Evolutionary conservation across 2,888 invertebrate species (phyloP).

Genomic region (Drosophila macrospina): DNA sequence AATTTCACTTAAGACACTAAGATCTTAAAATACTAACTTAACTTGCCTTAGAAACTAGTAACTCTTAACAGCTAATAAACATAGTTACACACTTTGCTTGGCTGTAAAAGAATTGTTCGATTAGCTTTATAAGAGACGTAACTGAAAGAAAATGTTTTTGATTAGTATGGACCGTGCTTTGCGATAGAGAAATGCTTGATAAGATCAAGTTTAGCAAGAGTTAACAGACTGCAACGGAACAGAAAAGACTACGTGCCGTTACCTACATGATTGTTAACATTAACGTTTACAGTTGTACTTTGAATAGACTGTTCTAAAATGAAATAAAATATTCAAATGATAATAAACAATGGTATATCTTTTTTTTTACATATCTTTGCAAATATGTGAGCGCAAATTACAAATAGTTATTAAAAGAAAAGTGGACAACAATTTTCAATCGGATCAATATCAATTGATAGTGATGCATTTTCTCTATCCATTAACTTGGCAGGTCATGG

Average conservation of each 20-base stretch:
- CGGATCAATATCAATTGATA: conserved; percentile 7
- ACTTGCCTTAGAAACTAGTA: conserved; percentile 47
- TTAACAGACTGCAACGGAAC: conserved; percentile 17
- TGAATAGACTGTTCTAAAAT: not conserved
- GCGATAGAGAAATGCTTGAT: conserved; percentile 30
- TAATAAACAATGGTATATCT: not conserved
- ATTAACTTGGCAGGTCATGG: conserved; percentile 3
- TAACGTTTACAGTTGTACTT: too few species aligned
- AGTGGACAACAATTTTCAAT: not conserved
- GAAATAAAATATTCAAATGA: not conserved
- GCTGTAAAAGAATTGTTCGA: conserved; percentile 74
- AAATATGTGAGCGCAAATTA: not conserved
- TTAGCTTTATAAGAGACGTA: conserved; percentile 56
- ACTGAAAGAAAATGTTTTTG: conserved; percentile 67
- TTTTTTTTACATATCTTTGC: not conserved
- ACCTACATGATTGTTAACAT: not conserved
- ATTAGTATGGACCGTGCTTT: conserved; percentile 46
- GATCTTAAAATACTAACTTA: conserved; percentile 61
- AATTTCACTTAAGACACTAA: conserved; percentile 63
- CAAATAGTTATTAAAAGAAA: not conserved
- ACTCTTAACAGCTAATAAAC: conserved; percentile 58
- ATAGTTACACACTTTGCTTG: conserved; percentile 68
- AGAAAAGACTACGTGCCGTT: not conserved
- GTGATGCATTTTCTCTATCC: conserved; percentile 24
- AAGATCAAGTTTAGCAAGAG: not conserved